Evolutionary conservation across 2,797 vertebrate species (phyloP).

Genomic region (Epinephelus awoara): DNA sequence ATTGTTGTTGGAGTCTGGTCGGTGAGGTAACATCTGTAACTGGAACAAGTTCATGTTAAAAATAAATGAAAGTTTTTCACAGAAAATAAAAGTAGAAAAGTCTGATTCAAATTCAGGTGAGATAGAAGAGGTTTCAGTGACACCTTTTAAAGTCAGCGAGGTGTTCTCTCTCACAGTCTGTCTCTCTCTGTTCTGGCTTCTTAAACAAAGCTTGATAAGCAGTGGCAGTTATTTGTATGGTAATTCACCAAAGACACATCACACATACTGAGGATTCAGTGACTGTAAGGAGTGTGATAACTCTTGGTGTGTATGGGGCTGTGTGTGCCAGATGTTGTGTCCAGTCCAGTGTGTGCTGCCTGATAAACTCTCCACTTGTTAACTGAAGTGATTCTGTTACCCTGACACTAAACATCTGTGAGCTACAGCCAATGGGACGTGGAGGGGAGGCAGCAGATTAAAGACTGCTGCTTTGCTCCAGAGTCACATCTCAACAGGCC

Average conservation of each 20-base stretch:
- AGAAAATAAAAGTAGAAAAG: too few species aligned
- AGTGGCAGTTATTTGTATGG: conserved; percentile 59
- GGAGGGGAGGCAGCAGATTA: conserved; percentile 7
- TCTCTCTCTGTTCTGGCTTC: conserved; percentile 30
- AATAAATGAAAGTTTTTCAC: too few species aligned
- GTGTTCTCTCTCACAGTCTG: neutral
- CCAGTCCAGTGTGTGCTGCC: neutral
- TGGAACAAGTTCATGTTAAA: too few species aligned
- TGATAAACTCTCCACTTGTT: conserved; percentile 6
- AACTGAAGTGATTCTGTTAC: neutral
- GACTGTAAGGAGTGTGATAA: too few species aligned
- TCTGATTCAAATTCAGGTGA: too few species aligned
- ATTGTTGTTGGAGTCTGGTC: too few species aligned
- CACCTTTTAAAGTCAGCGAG: neutral
- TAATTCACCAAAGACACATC: conserved; percentile 55
- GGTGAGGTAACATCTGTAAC: too few species aligned
- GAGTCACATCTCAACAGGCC: neutral
- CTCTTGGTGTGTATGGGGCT: neutral
- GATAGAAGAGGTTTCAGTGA: neutral
- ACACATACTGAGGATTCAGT: neutral
- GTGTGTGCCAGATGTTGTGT: neutral
- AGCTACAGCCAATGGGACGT: neutral
- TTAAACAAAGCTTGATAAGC: conserved; percentile 61
- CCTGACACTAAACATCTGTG: conserved; percentile 7
- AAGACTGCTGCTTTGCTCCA: neutral